Evolutionary conservation across 2,797 vertebrate genomes (phyloP), one percentile per base, ranked within the genome.

Genomic region (Sebastes minor): DNA sequence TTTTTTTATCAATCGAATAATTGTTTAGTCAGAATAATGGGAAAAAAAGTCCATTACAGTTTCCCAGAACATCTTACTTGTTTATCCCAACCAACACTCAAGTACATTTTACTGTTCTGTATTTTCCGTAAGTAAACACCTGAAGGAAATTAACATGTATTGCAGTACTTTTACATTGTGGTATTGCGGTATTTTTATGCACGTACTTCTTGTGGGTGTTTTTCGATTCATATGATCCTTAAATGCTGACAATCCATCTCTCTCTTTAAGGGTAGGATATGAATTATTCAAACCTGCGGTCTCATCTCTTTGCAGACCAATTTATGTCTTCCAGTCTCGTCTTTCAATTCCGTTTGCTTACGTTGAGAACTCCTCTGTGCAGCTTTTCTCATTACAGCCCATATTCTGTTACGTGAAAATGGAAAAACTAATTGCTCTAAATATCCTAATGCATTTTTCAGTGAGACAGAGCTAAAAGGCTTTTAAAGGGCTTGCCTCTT

Each of bases 391-490:
- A 69, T 82, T 77, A 57, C 28, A 52, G 52, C 71, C 4, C 30
- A 71, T 81, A 78, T 86, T 84, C 64, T 70, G 57, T 35, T 35
- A 27, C 13, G 20, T 16, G 16, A 77, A 55, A 60, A 68, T 70
- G 74, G 81, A 86, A 87, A 84, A 88, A 75, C 62, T 10, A 86
- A 90, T 88, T 70, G 66, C 74, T 89, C 69, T 64, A 49, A 85
- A 83, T 84, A 82, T 61, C 59, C 80, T 86, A 80, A 92, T 90
- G 88, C 67, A 87, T 89, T 91, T 92, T 91, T 88, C 77, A 87
- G 75, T 83, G 74, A 69, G 75, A 78, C n/a, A 3, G 6, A 33
- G 67, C 81, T 88, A 68, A 91, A 88, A 91, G 84, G 83, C 81
- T 92, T 91, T 91, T 78, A 88, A 74, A 83, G 32, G 70, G 32